Evolutionary conservation across 2,888 invertebrate genomes (phyloP).

Genomic region (Taphrorychus bicolor): DNA sequence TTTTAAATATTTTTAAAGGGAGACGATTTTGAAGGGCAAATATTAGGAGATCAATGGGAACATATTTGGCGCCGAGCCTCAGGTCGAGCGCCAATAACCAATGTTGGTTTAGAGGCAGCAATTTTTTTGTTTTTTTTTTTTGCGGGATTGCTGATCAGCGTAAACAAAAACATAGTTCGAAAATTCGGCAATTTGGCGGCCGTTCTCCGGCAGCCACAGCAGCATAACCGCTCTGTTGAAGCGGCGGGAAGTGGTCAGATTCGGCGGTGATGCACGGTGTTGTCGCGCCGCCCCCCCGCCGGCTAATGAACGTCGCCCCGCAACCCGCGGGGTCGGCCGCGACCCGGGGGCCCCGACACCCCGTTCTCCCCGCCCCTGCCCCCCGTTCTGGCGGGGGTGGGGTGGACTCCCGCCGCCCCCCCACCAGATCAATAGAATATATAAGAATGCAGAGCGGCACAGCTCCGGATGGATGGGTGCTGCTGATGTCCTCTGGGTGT

Average conservation of each 20-base stretch:
- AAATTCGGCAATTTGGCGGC: conserved; percentile 17
- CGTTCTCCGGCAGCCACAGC: conserved; percentile 22
- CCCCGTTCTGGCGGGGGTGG: conserved; percentile 16
- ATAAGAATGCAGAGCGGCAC: conserved; percentile 42
- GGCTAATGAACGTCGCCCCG: conserved; percentile 36
- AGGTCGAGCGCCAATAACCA: too few relatives aligned
- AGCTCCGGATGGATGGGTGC: conserved; percentile 35
- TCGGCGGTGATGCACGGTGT: conserved; percentile 37
- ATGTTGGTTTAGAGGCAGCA: too few relatives aligned
- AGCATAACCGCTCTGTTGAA: conserved; percentile 29
- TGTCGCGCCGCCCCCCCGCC: conserved; percentile 35
- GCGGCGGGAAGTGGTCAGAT: conserved; percentile 42
- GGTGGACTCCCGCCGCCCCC: conserved; percentile 26
- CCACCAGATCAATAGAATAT: conserved; percentile 44
- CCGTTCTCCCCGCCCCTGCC: conserved; percentile 14
- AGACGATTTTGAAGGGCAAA: too few relatives aligned
- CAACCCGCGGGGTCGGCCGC: conserved; percentile 27
- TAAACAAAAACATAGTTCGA: not conserved
- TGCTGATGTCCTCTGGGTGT: conserved; percentile 20
- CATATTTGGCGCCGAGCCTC: too few relatives aligned
- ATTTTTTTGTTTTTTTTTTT: too few relatives aligned
- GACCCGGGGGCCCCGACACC: conserved; percentile 17
- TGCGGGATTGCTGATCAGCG: not conserved
- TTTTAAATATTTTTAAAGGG: too few relatives aligned
- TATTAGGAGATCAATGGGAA: too few relatives aligned